A percentile compares a stretch with the other conserved stretches of the same genome.
Conservation (phyloP, 2,113 vertebrate genomes). For the Sylvia atricapilla region DNA sequence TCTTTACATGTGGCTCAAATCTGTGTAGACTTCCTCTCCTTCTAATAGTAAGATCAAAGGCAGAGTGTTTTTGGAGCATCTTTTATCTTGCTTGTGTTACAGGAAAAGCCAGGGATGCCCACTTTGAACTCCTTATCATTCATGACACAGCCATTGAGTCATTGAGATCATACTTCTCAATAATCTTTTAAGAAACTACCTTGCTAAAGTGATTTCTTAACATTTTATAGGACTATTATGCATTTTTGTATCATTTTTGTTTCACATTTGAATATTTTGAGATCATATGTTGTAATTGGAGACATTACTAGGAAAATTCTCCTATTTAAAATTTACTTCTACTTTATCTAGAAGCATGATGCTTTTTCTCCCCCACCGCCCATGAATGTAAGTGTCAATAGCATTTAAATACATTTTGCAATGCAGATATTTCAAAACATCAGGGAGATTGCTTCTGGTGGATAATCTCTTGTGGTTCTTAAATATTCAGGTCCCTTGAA, state of each 20-base stretch:
- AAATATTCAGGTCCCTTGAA: not conserved
- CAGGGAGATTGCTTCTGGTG: not conserved
- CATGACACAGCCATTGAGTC: not conserved
- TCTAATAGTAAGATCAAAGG: not conserved
- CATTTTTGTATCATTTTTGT: not conserved
- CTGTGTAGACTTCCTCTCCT: not conserved
- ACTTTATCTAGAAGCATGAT: not conserved
- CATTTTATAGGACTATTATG: not conserved
- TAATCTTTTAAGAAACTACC: not conserved
- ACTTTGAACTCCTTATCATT: not conserved
- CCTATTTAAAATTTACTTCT: not conserved
- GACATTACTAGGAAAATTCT: not conserved
- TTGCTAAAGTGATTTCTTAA: not conserved
- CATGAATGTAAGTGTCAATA: not conserved
- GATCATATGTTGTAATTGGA: not conserved
- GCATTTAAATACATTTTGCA: not conserved
- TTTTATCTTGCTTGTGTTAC: fast-evolving
- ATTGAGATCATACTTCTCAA: not conserved
- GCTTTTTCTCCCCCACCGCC: not conserved
- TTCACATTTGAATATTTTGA: not conserved
- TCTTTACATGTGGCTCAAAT: not conserved
- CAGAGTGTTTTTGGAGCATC: not conserved
- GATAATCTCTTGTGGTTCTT: not conserved
- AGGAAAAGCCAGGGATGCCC: not conserved
- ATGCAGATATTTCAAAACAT: not conserved